These are phyloP conservation scores for Cyprinodon variegatus DNA, from an alignment of 2,113 vertebrate species.

Conservation along the genomic window DNA sequence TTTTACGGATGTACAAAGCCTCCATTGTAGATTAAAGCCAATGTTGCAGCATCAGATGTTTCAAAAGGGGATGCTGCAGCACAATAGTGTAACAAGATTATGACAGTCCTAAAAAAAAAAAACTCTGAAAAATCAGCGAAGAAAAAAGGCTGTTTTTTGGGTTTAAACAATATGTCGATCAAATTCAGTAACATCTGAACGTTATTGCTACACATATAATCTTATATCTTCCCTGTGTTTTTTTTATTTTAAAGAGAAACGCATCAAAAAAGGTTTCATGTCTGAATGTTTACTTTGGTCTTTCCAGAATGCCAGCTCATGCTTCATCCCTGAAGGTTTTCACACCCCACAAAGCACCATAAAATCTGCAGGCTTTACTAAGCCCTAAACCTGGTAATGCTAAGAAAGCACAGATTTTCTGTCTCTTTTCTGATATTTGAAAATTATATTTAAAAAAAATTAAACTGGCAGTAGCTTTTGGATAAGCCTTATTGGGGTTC, in stretches of 20 bases:
- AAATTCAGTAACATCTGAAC: background rate
- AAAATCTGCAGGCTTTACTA: slow-evolving; percentile 35
- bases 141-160: background rate
- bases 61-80: background rate
- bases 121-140: background rate
- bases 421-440: slow-evolving; percentile 21
- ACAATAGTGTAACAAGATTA: background rate
- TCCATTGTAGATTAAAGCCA: background rate
- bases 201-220: background rate
- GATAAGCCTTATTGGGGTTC: slow-evolving; percentile 13
- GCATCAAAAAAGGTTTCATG: slow-evolving; percentile 26
- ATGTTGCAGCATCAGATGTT: background rate
- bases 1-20: background rate
- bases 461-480: slow-evolving; percentile 9
- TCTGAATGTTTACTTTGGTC: slow-evolving; percentile 34
- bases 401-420: slow-evolving; percentile 8
- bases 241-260: slow-evolving; percentile 15
- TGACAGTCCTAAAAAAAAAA: background rate
- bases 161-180: background rate
- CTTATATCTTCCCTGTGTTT: background rate
- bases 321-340: slow-evolving; percentile 46
- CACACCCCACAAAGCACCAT: slow-evolving; percentile 47
- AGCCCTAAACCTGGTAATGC: slow-evolving; percentile 23
- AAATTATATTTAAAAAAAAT: slow-evolving; percentile 11
- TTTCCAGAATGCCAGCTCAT: slow-evolving; percentile 35